Evolutionary conservation across 2,113 vertebrate species (phyloP), one percentile per base, ranked within the genome.

Genomic region (Emydura subglobosa): DNA sequence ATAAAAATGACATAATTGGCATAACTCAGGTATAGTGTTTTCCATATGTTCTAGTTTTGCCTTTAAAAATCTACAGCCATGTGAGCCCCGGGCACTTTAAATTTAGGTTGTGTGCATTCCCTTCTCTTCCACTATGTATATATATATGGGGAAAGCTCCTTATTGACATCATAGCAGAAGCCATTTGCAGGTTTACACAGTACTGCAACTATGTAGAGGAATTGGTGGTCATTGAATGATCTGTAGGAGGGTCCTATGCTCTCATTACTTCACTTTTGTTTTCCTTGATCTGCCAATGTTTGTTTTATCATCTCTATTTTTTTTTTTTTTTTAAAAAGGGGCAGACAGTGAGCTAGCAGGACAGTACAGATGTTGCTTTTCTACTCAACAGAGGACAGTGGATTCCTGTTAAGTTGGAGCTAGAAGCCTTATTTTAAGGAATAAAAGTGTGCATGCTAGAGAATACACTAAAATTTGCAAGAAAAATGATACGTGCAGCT

Each of bases 401-500:
- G 54, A 61, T 88, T 92, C 86, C 86, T 80, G 55, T 76, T 61
- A 68, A 49, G 76, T 53, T 81, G 53, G 54, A 87, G 59, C 47
- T 72, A 79, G 31, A 81, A 90, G n/a, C 29, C 39, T 85, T 92
- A 61, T 91, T 91, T 91, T 81, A 87, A 84, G 47, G 34, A 72
- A 51, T 49, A 82, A 17, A 86, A 29, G 4, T 0, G 0, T n/a
- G 83, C 61, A n/a, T 65, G 39, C 54, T 65, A 25, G 21, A 78
- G 57, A 83, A 42, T 55, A 47, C 22, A 59, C 39, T 93, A 72
- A 87, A 87, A 50, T 47, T 86, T 54, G 78, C 94, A 81, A 85
- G 83, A 85, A 85, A 93, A 87, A 65, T 61, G 78, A 57, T 59
- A 22, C 80, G 94, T 61, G 44, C 93, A 96, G 92, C 84, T 93